A percentile compares a stretch with the other conserved stretches of the same genome.
Conservation (phyloP, 1,140 invertebrate genomes). For the Tetramorium parvispinum region DNA sequence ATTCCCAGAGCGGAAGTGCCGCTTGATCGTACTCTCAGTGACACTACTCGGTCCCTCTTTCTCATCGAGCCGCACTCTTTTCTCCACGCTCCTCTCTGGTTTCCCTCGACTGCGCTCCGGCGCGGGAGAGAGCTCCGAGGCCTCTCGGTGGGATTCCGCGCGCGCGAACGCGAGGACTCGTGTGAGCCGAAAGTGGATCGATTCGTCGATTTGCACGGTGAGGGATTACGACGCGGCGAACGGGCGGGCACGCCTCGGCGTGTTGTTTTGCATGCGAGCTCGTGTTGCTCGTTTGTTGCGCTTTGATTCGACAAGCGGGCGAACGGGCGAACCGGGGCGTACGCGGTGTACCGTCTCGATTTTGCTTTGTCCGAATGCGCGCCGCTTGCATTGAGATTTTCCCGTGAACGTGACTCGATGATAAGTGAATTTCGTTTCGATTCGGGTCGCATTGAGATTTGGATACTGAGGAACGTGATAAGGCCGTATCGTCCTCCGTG, state of each 20-base stretch:
- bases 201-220: slow-evolving; percentile 51
- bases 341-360: slow-evolving; percentile 24
- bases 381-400: slow-evolving; percentile 46
- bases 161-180: slow-evolving; percentile 22
- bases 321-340: background rate
- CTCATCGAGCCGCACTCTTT: background rate
- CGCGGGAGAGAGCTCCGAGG: background rate
- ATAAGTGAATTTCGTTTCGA: slow-evolving; percentile 48
- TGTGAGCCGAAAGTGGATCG: slow-evolving; percentile 50
- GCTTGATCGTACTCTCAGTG: slow-evolving; percentile 62
- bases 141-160: slow-evolving; percentile 40
- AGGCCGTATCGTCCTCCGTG: background rate
- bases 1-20: slow-evolving; percentile 58
- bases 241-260: slow-evolving; percentile 52
- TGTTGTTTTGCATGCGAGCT: slow-evolving; percentile 61
- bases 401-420: slow-evolving; percentile 40
- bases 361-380: slow-evolving; percentile 47
- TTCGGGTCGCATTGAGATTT: slow-evolving; percentile 30
- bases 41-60: slow-evolving; percentile 22
- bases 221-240: slow-evolving; percentile 44
- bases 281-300: slow-evolving; percentile 60
- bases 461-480: slow-evolving; percentile 2
- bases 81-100: background rate
- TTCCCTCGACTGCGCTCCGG: slow-evolving; percentile 1
- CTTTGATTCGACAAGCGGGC: slow-evolving; percentile 59